These are phyloP conservation scores for Neomicropteryx cornuta DNA, from an alignment of 1,140 invertebrate species.

Conservation along the genomic window DNA sequence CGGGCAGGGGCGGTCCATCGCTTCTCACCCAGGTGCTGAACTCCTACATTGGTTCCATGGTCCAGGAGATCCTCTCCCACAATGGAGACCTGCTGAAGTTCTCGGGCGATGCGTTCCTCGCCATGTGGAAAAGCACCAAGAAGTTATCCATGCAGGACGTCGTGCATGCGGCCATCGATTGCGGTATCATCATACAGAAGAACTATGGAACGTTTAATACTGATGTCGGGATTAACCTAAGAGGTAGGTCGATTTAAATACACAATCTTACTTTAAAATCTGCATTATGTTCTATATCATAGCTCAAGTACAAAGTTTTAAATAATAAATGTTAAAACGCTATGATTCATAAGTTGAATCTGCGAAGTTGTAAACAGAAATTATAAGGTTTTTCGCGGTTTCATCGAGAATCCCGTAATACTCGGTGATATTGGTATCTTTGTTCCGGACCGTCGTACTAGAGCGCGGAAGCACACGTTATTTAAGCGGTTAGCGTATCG, in stretches of 20 bases:
- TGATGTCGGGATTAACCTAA: conserved; percentile 44
- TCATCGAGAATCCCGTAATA: too few species aligned
- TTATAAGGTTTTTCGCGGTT: too few species aligned
- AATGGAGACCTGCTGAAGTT: conserved; percentile 56
- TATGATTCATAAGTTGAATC: too few species aligned
- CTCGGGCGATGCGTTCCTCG: conserved; percentile 53
- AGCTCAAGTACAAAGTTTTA: too few species aligned
- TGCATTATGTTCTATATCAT: neutral
- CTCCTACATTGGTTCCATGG: conserved; percentile 53
- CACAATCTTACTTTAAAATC: conserved; percentile 1
- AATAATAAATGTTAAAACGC: too few species aligned
- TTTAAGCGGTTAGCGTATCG: too few species aligned
- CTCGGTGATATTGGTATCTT: too few species aligned
- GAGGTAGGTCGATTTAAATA: conserved; percentile 25
- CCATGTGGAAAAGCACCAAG: conserved; percentile 44
- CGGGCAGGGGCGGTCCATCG: conserved; percentile 48
- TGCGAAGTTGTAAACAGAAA: too few species aligned
- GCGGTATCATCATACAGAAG: conserved; percentile 50
- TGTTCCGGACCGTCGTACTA: too few species aligned
- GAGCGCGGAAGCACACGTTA: too few species aligned
- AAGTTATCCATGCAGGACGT: conserved; percentile 41
- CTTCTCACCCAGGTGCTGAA: conserved; percentile 50
- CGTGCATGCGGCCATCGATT: conserved; percentile 47
- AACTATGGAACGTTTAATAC: conserved; percentile 46
- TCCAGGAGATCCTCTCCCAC: conserved; percentile 49